A percentile compares a stretch with the other conserved stretches of the same genome.
Conservation (phyloP, 53 echinoderm and acorn worm genomes). For the Glandiceps talaboti region DNA sequence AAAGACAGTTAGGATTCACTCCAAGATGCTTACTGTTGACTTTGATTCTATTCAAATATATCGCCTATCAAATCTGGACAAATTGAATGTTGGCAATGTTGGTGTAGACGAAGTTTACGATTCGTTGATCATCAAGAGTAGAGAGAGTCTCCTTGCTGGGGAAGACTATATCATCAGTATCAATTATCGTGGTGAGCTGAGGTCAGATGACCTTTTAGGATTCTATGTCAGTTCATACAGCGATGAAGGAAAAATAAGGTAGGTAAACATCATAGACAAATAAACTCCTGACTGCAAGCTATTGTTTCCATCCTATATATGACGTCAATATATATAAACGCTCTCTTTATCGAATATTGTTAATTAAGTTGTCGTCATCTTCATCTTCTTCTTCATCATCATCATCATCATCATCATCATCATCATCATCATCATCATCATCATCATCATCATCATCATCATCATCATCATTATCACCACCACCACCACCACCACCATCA, state of each 20-base stretch:
- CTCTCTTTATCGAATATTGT: no score
- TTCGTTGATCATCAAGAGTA: neutral
- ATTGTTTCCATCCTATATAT: no score
- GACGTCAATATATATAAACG: no score
- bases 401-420: no score
- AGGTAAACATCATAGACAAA: neutral
- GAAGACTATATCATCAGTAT: neutral
- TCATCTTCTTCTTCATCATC: no score
- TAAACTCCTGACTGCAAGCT: no score
- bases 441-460: no score
- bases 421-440: no score
- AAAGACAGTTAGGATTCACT: neutral
- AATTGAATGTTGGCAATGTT: neutral
- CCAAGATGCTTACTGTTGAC: neutral
- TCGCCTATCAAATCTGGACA: neutral
- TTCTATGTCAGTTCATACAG: neutral
- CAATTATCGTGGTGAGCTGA: neutral
- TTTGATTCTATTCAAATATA: neutral
- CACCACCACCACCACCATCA: no score
- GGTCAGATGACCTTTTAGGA: neutral
- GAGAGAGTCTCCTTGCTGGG: neutral
- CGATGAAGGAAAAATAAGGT: neutral
- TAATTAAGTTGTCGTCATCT: no score
- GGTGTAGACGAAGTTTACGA: neutral
- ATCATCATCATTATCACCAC: no score